phyloP scores from a whole-genome alignment of 2,113 vertebrate species.

The Gallinago jamesoni region DNA sequence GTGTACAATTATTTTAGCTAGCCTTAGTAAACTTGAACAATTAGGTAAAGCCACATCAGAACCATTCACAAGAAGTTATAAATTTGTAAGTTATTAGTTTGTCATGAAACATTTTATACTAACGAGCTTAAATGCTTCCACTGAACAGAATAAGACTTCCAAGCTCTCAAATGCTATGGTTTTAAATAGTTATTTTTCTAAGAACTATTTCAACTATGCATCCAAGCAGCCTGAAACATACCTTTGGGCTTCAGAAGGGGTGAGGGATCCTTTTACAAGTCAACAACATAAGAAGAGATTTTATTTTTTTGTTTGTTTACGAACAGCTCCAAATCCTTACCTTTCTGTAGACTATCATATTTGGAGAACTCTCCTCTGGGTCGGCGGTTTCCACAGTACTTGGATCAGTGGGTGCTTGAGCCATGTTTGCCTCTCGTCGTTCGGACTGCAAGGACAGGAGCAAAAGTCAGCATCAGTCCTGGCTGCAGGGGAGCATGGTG shows the following conservation, averaged over 20 bases:
- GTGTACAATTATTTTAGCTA: not conserved
- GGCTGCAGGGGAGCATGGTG: not conserved
- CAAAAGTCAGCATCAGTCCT: constrained; percentile 17
- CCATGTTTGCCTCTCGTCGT: constrained; percentile 79
- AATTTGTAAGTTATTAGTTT: not conserved
- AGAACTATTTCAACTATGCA: not conserved
- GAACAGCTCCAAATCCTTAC: constrained; percentile 63
- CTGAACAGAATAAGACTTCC: not conserved
- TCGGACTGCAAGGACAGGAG: constrained; percentile 64
- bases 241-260: not conserved
- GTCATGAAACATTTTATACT: not conserved
- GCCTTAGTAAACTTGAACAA: not conserved
- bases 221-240: not conserved
- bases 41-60: not conserved
- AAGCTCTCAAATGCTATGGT: not conserved
- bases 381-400: constrained; percentile 75
- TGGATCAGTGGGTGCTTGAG: constrained; percentile 83
- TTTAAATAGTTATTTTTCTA: not conserved
- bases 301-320: not conserved
- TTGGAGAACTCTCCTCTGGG: constrained; percentile 92
- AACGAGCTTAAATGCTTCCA: not conserved
- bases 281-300: not conserved
- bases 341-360: constrained; percentile 97
- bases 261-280: not conserved
- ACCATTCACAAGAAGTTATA: not conserved